phyloP scores from a whole-genome alignment of 30 jellyfish, hydroid and myxozoan genomes.

The Clytia hemisphaerica region DNA sequence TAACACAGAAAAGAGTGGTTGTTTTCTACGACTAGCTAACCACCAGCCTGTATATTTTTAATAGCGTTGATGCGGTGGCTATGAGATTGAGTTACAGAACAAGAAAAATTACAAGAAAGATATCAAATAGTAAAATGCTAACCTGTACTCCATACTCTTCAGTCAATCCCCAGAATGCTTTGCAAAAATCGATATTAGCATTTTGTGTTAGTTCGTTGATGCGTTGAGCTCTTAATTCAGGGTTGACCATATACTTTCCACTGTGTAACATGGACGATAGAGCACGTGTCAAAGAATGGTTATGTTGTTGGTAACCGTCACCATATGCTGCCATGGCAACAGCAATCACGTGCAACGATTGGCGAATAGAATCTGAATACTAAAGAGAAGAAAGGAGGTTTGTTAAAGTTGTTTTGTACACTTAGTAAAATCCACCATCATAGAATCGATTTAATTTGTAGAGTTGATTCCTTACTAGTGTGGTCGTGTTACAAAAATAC shows the following conservation, averaged over 20 bases:
- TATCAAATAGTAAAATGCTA: too few relatives aligned
- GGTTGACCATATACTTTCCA: conserved; percentile 89
- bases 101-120: not conserved
- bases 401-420: too few relatives aligned
- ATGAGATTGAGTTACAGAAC: not conserved
- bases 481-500: too few relatives aligned
- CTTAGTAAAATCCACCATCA: too few relatives aligned
- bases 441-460: too few relatives aligned
- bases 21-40: too few relatives aligned
- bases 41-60: too few relatives aligned
- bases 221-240: conserved; percentile 88
- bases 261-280: conserved; percentile 83
- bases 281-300: conserved; percentile 76
- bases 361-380: conserved; percentile 79
- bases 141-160: conserved; percentile 97
- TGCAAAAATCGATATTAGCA: conserved; percentile 73
- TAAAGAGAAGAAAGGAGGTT: conserved; percentile 16
- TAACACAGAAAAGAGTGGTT: too few relatives aligned
- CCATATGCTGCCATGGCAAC: conserved; percentile 98
- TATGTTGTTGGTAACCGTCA: conserved; percentile 84
- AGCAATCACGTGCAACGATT: conserved; percentile 65
- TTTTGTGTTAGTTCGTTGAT: conserved; percentile 82
- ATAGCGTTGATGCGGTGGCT: too few relatives aligned
- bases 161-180: conserved; percentile 92
- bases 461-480: too few relatives aligned